Evolutionary conservation across 2,888 invertebrate species (phyloP).

Genomic region (Eurytoma californica): DNA sequence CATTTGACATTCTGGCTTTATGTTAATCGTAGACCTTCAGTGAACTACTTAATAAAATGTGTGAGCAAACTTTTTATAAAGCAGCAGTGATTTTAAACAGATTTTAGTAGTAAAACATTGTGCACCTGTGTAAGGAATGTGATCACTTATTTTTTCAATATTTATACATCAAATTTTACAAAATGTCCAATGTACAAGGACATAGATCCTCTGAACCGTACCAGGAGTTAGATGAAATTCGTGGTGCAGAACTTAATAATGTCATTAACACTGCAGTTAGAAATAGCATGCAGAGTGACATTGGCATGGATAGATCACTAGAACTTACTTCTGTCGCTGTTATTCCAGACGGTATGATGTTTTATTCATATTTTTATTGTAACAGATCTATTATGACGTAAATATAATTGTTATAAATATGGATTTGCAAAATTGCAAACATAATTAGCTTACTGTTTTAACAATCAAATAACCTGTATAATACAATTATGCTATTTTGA

Average conservation of each 20-base stretch:
- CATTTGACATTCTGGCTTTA: background rate
- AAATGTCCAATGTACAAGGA: slow-evolving; percentile 62
- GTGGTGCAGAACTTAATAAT: slow-evolving; percentile 66
- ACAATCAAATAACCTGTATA: slow-evolving; percentile 17
- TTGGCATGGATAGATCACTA: slow-evolving; percentile 73
- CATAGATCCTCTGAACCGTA: slow-evolving; percentile 67
- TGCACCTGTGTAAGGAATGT: background rate
- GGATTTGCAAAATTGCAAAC: background rate
- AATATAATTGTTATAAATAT: slow-evolving; percentile 16
- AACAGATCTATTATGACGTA: background rate
- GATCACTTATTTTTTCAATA: background rate
- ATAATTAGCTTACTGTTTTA: slow-evolving; percentile 16
- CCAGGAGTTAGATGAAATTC: slow-evolving; percentile 67
- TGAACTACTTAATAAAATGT: background rate
- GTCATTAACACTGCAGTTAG: slow-evolving; percentile 55
- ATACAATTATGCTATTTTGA: slow-evolving; percentile 10
- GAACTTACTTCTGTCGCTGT: slow-evolving; percentile 89
- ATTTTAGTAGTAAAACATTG: background rate
- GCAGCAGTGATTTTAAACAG: background rate
- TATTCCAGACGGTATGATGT: slow-evolving; percentile 83
- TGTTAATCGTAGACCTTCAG: background rate
- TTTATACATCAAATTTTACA: background rate
- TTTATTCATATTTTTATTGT: background rate
- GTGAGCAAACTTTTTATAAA: no score
- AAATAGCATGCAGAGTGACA: slow-evolving; percentile 58